phyloP scores from a whole-genome alignment of 1,140 invertebrate species.

The Pachyrhynchus sulphureomaculatus region DNA sequence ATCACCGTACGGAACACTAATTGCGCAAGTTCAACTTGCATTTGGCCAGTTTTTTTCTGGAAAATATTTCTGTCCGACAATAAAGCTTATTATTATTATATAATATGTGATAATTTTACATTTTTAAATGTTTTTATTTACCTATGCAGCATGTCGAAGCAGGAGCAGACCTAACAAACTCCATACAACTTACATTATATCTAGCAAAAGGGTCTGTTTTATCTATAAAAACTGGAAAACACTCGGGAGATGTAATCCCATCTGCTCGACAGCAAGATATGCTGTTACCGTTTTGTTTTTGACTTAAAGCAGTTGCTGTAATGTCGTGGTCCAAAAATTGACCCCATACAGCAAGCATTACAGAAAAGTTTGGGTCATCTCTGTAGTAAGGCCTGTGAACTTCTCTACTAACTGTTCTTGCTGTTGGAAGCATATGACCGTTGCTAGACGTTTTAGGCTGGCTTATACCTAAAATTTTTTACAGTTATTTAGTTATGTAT shows the following conservation, averaged over 20 bases:
- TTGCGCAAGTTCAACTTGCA: too few species aligned
- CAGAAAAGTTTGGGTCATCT: slow-evolving; percentile 72
- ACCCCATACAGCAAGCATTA: slow-evolving; percentile 87
- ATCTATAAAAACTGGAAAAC: slow-evolving; percentile 72
- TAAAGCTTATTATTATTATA: too few species aligned
- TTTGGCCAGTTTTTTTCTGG: too few species aligned
- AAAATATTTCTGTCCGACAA: too few species aligned
- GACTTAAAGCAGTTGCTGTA: slow-evolving; percentile 76
- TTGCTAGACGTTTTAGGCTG: slow-evolving; percentile 61
- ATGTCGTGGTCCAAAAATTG: slow-evolving; percentile 97
- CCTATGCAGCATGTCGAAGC: slow-evolving; percentile 79
- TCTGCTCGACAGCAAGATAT: slow-evolving; percentile 63
- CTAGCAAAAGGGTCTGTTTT: slow-evolving; percentile 68
- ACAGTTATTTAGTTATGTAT: too few species aligned
- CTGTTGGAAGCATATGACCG: slow-evolving; percentile 65
- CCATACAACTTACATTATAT: slow-evolving; percentile 73
- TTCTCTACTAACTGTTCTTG: slow-evolving; percentile 69
- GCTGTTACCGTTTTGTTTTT: slow-evolving; percentile 62
- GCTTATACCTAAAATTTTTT: slow-evolving; percentile 65
- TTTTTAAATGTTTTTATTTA: too few species aligned
- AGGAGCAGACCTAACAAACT: slow-evolving; percentile 81
- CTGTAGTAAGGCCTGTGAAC: slow-evolving; percentile 71
- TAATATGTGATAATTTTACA: too few species aligned
- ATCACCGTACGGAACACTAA: too few species aligned
- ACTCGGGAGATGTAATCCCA: slow-evolving; percentile 68